Percentiles rank a stretch among this genome's conserved stretches.
Conservation (phyloP, 2,113 vertebrate species). For the Motacilla alba region DNA sequence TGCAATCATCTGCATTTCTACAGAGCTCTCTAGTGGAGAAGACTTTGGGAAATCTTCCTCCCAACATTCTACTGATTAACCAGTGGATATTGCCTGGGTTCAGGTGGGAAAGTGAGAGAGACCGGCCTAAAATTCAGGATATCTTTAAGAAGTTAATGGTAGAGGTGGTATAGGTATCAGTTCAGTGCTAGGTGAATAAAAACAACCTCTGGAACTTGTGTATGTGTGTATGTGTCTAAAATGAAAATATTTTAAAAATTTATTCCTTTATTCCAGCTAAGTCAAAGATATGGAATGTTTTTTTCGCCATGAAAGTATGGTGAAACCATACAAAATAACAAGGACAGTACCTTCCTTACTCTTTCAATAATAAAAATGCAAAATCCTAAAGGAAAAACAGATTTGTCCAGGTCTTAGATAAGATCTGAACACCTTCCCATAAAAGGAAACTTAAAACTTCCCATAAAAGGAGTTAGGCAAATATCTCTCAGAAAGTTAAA, state of each 20-base stretch:
- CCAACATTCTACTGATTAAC: not conserved
- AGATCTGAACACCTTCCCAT: not conserved
- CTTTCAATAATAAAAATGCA: not conserved
- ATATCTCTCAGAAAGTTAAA: not conserved
- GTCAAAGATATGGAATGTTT: not conserved
- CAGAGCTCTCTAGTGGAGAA: not conserved
- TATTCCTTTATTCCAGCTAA: not conserved
- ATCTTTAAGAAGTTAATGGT: not conserved
- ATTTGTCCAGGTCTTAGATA: not conserved
- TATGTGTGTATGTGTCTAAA: not conserved
- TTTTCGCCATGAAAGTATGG: not conserved
- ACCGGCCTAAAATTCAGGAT: not conserved
- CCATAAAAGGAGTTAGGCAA: not conserved
- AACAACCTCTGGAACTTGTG: not conserved
- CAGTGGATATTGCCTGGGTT: not conserved
- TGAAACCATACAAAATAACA: not conserved
- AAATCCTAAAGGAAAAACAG: not conserved
- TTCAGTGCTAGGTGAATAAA: not conserved
- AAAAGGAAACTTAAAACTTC: not conserved
- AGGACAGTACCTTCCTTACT: not conserved
- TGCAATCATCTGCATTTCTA: not conserved
- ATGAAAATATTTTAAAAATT: fast-evolving
- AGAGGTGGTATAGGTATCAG: not conserved
- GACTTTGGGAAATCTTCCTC: constrained; percentile 19
- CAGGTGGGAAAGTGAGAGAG: not conserved